Base-by-base conservation (phyloP, 1,140 invertebrate genomes). In the Aphaenogaster rudis region DNA sequence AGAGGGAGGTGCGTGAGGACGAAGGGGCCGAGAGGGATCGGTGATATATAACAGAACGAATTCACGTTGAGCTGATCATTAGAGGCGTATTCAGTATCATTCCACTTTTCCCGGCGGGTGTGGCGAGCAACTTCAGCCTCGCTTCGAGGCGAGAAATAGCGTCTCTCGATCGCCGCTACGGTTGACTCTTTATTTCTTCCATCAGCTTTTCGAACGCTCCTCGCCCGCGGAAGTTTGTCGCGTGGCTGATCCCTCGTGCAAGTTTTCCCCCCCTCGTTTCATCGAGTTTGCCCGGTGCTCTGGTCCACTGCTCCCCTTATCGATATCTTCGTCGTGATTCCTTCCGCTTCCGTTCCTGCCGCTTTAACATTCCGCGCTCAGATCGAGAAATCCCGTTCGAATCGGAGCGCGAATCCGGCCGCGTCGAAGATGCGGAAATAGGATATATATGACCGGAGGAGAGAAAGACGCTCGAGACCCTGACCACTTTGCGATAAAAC, bases 31-130 rank as follows among this genome's bases (percentile, higher is more conserved):
- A 15, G 13, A 64, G 15, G 28, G n/a, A 48, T 17, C 33, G 8
- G 28, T 63, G 63, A 13, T 71, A 13, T n/a, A 21, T 33, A 69
- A 54, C 61, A 33, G 45, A 71, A 77, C 28, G 42, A 76, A 85
- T 80, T 86, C 81, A 36, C 86, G 71, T 28, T 21, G 36, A 8
- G 64, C 36, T 64, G 79, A 82, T 89, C 87, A 85, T 90, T 90
- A 90, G 86, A 78, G 52, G 3, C 50, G 82, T 57, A 90, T 90
- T 90, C 88, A 86, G 61, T 54, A n/a, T 21, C 28, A 50, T 45
- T 64, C 36, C 11, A 36, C 39, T 36, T 63, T 15, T 85, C 59
- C 21, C n/a, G 36, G 36, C 13, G 17, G 61, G 28, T 52, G 8
- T 17, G 28, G 28, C 48, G 28, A 36, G 28, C 52, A 48, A 28